Evolutionary conservation across 2,888 invertebrate species (phyloP), one percentile per base, ranked within the genome.

Genomic region (Dolomedes plantarius): DNA sequence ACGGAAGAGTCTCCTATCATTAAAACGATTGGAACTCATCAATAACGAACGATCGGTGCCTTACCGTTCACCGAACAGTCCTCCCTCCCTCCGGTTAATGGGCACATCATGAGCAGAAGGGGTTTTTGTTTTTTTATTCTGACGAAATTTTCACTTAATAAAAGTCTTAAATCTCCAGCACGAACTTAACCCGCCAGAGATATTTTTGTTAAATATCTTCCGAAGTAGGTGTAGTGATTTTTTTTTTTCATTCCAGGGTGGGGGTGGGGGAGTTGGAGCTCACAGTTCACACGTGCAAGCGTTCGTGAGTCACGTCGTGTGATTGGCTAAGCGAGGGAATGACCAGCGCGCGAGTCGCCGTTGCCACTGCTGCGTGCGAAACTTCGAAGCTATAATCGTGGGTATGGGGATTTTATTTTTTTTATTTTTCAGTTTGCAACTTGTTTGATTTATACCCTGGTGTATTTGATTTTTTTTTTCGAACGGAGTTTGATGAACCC

Each of bases 11-110:
- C 32, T 69, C 69, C 82, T 83, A 83, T 83, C 76, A 83, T 83
- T 83, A 83, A n/a, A n/a, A 41, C 77, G 83, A 85, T 85, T 85
- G 83, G 56, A 77, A 73, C 73, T 77, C 83, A 85, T 85, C 83
- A 85, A 85, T 85, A 85, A 77, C 73, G 64, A 50, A 32, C 77
- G 77, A 77, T 77, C 67, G 64, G 83, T 85, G 83, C 83, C 65
- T 31, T 85, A 85, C 83, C 71, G 83, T 77, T 71, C 76, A 67
- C 56, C 74, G 71, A 46, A 64, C 68, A 77, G 77, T 73, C 77
- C 83, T 83, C 83, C 83, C 83, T n/a, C 68, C 31, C 41, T 46
- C 32, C 11, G 31, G 65, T 39, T 85, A 85, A 85, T 85, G 71
- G 83, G 77, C 36, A 73, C 72, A 77, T 77, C 83, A 85, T 85